A percentile compares a stretch with the other conserved stretches of the same genome.
Conservation (phyloP, 2,888 invertebrate genomes). For the Therioaphis trifolii region DNA sequence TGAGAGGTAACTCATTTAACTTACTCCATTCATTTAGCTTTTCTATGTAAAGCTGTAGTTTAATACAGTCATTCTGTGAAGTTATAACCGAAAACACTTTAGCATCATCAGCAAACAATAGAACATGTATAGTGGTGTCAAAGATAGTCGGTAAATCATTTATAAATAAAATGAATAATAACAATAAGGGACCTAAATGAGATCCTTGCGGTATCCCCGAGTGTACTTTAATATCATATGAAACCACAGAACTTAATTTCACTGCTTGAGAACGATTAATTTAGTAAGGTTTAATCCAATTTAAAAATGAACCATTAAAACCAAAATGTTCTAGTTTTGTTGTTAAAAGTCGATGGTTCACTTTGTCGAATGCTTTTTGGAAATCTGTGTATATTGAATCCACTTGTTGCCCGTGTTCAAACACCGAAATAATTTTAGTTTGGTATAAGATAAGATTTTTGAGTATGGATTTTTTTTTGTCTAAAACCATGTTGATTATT, state of each 20-base stretch:
- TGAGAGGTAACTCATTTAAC: not conserved
- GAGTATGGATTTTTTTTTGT: too few relatives aligned
- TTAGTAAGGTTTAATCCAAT: not conserved
- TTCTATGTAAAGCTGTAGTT: not conserved
- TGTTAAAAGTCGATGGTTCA: not conserved
- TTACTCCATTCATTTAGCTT: not conserved
- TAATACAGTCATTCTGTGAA: not conserved
- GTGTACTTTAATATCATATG: not conserved
- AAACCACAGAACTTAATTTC: not conserved
- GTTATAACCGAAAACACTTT: not conserved
- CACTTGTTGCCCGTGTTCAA: not conserved
- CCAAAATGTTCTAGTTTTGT: not conserved
- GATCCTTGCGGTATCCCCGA: not conserved
- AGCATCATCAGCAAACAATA: not conserved
- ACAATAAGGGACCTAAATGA: not conserved
- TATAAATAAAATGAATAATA: not conserved
- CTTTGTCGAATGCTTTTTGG: too few relatives aligned
- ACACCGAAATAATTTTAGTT: not conserved
- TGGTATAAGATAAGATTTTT: not conserved
- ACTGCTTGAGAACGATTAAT: not conserved
- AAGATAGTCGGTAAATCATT: not conserved
- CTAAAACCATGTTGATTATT: too few relatives aligned
- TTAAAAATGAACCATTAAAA: slow-evolving; percentile 1
- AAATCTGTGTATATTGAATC: not conserved
- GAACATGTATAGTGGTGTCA: not conserved